Percentiles rank a stretch among this genome's conserved stretches.
phyloP scores from a whole-genome alignment of 2,113 vertebrate genomes.

The Myiozetetes cayanensis region DNA sequence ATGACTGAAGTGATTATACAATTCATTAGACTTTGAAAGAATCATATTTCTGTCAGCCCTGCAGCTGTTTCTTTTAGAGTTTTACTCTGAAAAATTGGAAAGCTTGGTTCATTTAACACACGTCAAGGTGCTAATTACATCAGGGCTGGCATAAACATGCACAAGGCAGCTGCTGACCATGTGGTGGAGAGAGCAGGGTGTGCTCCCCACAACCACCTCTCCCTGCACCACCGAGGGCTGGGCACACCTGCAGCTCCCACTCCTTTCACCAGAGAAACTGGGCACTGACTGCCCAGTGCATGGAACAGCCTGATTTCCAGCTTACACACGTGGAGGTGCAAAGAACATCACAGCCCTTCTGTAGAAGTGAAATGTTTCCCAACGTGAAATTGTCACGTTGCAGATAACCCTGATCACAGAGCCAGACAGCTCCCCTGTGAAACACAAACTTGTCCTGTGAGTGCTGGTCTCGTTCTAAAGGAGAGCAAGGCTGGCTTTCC shows the following conservation, averaged over 20 bases:
- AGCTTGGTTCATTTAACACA: constrained; percentile 35
- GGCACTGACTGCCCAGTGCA: not conserved
- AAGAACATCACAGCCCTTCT: not conserved
- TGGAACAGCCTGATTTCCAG: not conserved
- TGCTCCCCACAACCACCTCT: not conserved
- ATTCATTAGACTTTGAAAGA: constrained; percentile 47
- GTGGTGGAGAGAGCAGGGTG: not conserved
- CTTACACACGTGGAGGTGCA: accelerated
- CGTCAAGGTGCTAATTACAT: constrained; percentile 51
- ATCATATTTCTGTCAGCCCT: constrained; percentile 46
- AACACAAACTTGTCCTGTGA: not conserved
- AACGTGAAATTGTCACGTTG: accelerated
- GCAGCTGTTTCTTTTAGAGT: constrained; percentile 49
- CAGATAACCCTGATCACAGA: not conserved
- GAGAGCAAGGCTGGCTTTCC: not conserved
- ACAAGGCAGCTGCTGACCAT: constrained; percentile 36
- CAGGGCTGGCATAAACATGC: constrained; percentile 9
- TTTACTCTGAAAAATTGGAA: constrained; percentile 27
- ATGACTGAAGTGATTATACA: constrained; percentile 41
- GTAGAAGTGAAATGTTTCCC: not conserved
- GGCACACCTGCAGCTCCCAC: not conserved
- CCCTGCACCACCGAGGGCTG: accelerated
- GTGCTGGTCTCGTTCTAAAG: not conserved
- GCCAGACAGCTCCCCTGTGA: not conserved
- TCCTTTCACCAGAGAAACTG: not conserved